Evolutionary conservation across 2,888 invertebrate genomes (phyloP).

Genomic region (Leptinotarsa tumamoca): DNA sequence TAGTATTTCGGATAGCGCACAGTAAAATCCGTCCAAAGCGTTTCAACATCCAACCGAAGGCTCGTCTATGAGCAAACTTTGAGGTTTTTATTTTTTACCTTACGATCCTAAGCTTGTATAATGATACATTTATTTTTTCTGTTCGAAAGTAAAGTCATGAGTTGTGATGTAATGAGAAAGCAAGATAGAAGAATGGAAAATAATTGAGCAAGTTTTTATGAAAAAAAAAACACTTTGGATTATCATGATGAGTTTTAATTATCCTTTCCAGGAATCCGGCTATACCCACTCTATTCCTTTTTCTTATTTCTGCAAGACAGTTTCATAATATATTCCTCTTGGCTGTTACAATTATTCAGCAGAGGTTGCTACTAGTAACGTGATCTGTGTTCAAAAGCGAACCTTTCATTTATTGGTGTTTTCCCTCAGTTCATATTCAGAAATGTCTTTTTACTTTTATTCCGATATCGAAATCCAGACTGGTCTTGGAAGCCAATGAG

Average conservation of each 20-base stretch:
- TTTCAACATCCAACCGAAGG: too few relatives aligned
- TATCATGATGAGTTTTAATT: neutral
- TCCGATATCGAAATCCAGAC: neutral
- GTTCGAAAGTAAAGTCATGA: too few relatives aligned
- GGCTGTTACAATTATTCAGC: neutral
- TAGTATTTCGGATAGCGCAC: too few relatives aligned
- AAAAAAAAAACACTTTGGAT: too few relatives aligned
- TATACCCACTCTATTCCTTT: neutral
- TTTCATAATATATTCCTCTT: neutral
- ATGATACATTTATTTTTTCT: too few relatives aligned
- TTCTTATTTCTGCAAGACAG: neutral
- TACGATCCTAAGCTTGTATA: too few relatives aligned
- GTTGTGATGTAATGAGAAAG: too few relatives aligned
- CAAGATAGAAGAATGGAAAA: too few relatives aligned
- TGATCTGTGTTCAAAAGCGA: neutral
- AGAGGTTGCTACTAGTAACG: neutral
- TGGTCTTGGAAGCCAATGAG: neutral
- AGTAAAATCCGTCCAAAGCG: too few relatives aligned
- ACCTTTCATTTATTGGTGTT: constrained; percentile 2
- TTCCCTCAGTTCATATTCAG: constrained; percentile 1
- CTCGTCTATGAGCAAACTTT: too few relatives aligned
- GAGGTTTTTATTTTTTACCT: too few relatives aligned
- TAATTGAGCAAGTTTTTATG: too few relatives aligned
- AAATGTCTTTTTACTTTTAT: neutral
- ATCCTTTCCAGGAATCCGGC: neutral